These are phyloP conservation scores for Ennomos erosarius DNA, from an alignment of 2,888 invertebrate species.

Conservation along the genomic window DNA sequence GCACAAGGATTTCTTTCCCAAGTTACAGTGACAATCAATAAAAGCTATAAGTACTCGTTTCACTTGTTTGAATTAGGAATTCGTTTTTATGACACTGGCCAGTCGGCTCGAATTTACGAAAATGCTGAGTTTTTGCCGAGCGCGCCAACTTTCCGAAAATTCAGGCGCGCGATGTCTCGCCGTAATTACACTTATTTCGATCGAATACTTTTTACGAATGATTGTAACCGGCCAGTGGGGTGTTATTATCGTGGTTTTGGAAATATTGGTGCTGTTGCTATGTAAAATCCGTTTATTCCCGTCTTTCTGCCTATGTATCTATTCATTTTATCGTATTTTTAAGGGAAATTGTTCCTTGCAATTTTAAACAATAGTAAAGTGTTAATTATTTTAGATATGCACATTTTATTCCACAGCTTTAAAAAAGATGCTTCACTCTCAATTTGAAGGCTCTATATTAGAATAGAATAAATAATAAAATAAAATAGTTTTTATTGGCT, in stretches of 20 bases:
- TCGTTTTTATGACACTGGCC: conserved; percentile 29
- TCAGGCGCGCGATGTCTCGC: conserved; percentile 50
- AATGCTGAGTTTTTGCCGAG: conserved; percentile 60
- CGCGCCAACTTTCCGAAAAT: conserved; percentile 74
- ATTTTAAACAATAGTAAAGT: no score
- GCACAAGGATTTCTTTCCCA: no score
- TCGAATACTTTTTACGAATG: conserved; percentile 60
- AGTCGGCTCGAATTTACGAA: conserved; percentile 64
- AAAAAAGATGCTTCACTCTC: no score
- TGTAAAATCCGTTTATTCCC: not conserved
- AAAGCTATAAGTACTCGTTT: conserved; percentile 5
- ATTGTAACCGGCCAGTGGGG: conserved; percentile 29
- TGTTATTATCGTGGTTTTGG: conserved; percentile 40
- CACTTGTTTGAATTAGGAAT: conserved; percentile 23
- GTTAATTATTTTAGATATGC: no score
- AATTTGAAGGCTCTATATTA: no score
- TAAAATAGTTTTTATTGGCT: no score
- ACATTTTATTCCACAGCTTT: no score
- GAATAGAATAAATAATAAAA: no score
- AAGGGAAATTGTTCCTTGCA: no score
- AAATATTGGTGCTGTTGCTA: conserved; percentile 34
- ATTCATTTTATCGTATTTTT: not conserved
- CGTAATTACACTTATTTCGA: conserved; percentile 80
- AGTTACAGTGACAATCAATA: not conserved
- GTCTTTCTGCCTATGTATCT: no score